Evolutionary conservation across 2,113 vertebrate species (phyloP), one percentile per base, ranked within the genome.

Genomic region (Rostratula benghalensis): DNA sequence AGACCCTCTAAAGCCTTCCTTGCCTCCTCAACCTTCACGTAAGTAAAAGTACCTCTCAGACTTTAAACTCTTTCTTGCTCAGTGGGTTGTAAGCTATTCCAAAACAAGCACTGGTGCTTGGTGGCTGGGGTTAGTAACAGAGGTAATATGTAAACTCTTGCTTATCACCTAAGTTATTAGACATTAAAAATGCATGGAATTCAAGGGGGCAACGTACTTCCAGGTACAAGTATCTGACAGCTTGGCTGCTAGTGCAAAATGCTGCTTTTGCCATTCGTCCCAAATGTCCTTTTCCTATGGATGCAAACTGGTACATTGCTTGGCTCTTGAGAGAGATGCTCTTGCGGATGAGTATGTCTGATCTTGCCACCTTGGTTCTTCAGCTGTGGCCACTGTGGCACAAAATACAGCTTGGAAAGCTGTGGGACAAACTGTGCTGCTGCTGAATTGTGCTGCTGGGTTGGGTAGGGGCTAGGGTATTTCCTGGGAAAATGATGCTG

Each of bases 121-220:
- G 54, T 79, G 23, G 76, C 77, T 94, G 77, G 80, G 67, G 83
- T 87, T 79, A 67, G 54, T 41, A 65, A 81, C 9, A 51, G 46
- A 83, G 61, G 70, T 91, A 92, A 94, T 95, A 67, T 79, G 70
- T 82, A 87, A 87, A 92, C 50, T 85, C 74, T 79, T 91, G 81
- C 93, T 71, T 92, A 93, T 94, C 57, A 37, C 65, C 75, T 68
- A 24, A 61, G 39, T 61, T 93, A 65, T 89, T 91, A 91, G 80
- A 65, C 73, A 50, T 94, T 59, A 94, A 96, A 96, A 94, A 94
- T 92, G 88, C 79, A 10, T 93, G 93, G 95, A 96, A 96, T 94
- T 95, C 15, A 25, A 92, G 73, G 76, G 81, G 80, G 14, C 68
- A 71, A 2, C 65, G 24, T 91, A 68, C 28, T 81, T 93, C 3